Evolutionary conservation across 2,797 vertebrate species (phyloP), one percentile per base, ranked within the genome.

Genomic region (Austrolebias charrua): DNA sequence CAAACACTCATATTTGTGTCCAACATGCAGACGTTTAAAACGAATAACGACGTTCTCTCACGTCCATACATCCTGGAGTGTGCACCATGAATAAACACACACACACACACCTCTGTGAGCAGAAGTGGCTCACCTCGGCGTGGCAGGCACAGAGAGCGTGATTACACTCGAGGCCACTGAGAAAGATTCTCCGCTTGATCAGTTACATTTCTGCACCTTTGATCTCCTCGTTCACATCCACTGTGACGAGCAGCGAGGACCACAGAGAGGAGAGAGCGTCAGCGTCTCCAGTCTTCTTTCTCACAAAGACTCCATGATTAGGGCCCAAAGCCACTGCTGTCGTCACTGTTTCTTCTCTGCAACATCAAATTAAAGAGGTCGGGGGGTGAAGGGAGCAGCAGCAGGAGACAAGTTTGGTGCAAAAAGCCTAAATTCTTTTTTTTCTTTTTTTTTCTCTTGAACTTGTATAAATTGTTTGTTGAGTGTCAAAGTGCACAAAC

Each of bases 161-260:
- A 78, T 81, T 71, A 12, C 63, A 42, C 75, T 67, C 53, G 33
- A 51, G 79, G 67, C 71, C 60, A 79, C 80, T 75, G 73, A 82
- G 66, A 69, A 52, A 69, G 67, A 71, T 75, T 79, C 75, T 48
- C 50, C 71, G 73, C 63, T 83, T 68, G 73, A 88, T 87, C 80
- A 62, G 73, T 80, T 75, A 72, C 75, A 72, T 79, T 82, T 79
- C 80, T 61, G 65, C 29, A n/a, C 80, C 80, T 90, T 91, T 91
- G 83, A 91, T 89, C 81, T 85, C 55, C 33, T 81, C 55, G 19
- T 80, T 79, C 60, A 59, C 50, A 59, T 75, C 53, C 64, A 57
- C 58, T 5, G 55, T 6, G 59, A 61, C 5, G 5, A 74, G 60
- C 71, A 72, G 59, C 71, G 73, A 71, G 78, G 70, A 60, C 14